Evolutionary conservation across 1,140 invertebrate species (phyloP).

Genomic region (Drosophila oshimai): DNA sequence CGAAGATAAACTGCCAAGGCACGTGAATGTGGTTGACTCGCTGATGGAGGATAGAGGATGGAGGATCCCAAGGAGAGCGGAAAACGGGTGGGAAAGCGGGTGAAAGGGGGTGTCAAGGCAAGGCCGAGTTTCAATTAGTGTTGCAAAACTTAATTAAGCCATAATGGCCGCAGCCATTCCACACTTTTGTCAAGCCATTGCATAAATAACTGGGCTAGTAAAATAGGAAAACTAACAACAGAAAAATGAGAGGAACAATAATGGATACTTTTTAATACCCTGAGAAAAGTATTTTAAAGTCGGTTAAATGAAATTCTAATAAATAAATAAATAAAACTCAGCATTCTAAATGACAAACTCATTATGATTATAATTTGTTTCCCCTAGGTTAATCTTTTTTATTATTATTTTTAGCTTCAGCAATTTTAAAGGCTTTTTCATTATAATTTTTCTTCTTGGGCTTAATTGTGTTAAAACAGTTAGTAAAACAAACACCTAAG

Average conservation of each 20-base stretch:
- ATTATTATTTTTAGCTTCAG: too few species aligned
- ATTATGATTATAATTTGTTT: too few species aligned
- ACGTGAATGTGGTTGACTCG: slow-evolving; percentile 41
- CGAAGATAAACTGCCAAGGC: slow-evolving; percentile 56
- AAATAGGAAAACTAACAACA: neutral
- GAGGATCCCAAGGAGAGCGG: neutral
- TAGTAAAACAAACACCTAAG: too few species aligned
- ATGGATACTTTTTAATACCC: neutral
- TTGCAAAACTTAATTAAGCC: slow-evolving; percentile 71
- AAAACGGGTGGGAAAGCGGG: neutral
- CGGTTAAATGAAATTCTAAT: too few species aligned
- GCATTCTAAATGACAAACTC: too few species aligned
- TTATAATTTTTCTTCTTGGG: too few species aligned
- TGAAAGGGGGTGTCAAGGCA: neutral
- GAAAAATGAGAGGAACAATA: neutral
- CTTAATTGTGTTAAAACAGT: too few species aligned
- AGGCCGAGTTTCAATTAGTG: slow-evolving; percentile 73
- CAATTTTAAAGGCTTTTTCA: too few species aligned
- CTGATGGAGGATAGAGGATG: neutral
- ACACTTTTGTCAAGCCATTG: slow-evolving; percentile 18
- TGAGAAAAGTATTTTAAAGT: neutral
- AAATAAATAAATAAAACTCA: too few species aligned
- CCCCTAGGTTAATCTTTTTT: too few species aligned
- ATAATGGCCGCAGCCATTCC: slow-evolving; percentile 33
- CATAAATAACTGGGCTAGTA: slow-evolving; percentile 57